Percentiles rank a stretch among this genome's conserved stretches.
phyloP scores from a whole-genome alignment of 2,888 invertebrate genomes.

The Lissonota sp. region DNA sequence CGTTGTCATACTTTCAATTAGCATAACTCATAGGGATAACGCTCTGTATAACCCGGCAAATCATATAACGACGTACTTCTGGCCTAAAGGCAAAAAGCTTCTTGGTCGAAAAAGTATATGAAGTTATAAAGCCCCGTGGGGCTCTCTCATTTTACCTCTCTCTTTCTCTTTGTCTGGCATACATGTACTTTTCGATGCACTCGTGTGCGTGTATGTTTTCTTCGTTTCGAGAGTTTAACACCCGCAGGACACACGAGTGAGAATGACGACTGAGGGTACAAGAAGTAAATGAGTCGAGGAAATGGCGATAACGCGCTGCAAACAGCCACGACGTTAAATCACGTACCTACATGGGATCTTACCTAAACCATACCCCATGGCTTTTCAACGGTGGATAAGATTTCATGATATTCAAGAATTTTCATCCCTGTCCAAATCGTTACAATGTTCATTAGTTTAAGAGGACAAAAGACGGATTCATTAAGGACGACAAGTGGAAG shows the following conservation, averaged over 20 bases:
- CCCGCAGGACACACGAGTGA: conserved; percentile 48
- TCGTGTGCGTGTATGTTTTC: conserved; percentile 20
- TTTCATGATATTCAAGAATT: too few species aligned
- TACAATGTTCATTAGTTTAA: too few species aligned
- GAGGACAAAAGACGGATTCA: too few species aligned
- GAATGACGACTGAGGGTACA: conserved; percentile 64
- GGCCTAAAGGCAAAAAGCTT: conserved; percentile 66
- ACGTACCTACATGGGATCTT: conserved; percentile 17
- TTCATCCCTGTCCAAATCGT: too few species aligned
- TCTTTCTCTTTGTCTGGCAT: not conserved
- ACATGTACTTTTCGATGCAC: conserved; percentile 1
- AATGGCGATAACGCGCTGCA: conserved; percentile 31
- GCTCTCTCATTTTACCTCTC: conserved; percentile 14
- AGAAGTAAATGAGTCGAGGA: conserved; percentile 75
- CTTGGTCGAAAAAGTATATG: conserved; percentile 31
- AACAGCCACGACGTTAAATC: conserved; percentile 38
- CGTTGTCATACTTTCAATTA: conserved; percentile 79
- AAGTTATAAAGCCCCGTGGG: conserved; percentile 67
- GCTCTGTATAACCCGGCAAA: conserved; percentile 40
- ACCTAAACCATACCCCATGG: too few species aligned
- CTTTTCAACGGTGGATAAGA: too few species aligned
- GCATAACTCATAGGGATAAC: conserved; percentile 79
- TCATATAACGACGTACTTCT: conserved; percentile 73
- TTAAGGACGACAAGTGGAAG: too few species aligned
- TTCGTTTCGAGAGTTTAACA: conserved; percentile 31